These are phyloP conservation scores for Archips xylosteana DNA, from an alignment of 2,888 invertebrate genomes.

Conservation along the genomic window DNA sequence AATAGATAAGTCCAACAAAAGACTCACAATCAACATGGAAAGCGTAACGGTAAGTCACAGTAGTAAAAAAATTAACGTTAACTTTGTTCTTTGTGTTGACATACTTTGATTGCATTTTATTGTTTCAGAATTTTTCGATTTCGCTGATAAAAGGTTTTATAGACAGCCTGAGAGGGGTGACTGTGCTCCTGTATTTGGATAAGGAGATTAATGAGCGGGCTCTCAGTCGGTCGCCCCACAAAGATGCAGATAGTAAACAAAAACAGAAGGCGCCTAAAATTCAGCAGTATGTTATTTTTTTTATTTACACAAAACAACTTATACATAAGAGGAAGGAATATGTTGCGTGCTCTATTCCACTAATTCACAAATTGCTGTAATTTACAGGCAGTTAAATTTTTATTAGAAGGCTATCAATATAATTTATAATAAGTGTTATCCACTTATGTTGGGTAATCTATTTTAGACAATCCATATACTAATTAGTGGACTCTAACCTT, in stretches of 20 bases:
- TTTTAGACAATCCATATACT: background rate
- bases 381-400: background rate
- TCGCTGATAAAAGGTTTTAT: constrained; percentile 90
- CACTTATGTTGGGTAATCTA: background rate
- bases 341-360: too few relatives aligned
- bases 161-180: constrained; percentile 92
- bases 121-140: constrained; percentile 87
- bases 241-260: constrained; percentile 71
- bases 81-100: constrained; percentile 39
- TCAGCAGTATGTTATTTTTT: constrained; percentile 78
- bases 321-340: background rate
- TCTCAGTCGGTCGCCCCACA: constrained; percentile 83
- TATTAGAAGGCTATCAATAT: background rate
- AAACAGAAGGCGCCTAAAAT: constrained; percentile 77
- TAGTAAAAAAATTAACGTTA: constrained; percentile 20
- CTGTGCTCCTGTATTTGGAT: constrained; percentile 91
- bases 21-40: constrained; percentile 61
- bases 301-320: background rate
- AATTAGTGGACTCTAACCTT: constrained; percentile 17
- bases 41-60: constrained; percentile 63
- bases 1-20: constrained; percentile 49
- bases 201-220: constrained; percentile 90
- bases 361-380: too few relatives aligned
- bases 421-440: background rate
- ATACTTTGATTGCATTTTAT: constrained; percentile 49